phyloP scores from a whole-genome alignment of 1,140 invertebrate genomes.

The Pseudomyrmex flavicornis region DNA sequence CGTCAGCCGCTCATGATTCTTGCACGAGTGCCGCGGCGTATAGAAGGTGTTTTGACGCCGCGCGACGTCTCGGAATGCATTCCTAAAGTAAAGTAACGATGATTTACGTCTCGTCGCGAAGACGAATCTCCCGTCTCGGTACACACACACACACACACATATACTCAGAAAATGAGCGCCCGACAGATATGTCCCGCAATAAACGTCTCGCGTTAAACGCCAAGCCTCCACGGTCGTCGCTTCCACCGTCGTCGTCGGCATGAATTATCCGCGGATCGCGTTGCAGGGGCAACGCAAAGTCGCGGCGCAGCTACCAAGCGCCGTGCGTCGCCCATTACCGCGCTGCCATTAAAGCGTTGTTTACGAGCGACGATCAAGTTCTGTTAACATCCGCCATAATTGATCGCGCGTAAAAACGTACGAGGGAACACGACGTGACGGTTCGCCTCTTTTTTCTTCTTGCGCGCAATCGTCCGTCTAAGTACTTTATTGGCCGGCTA shows the following conservation, averaged over 20 bases:
- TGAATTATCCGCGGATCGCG: constrained; percentile 62
- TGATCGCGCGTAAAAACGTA: constrained; percentile 54
- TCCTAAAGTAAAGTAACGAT: constrained; percentile 23
- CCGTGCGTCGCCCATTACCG: constrained; percentile 55
- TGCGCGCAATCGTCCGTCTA: constrained; percentile 8
- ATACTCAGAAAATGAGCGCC: constrained; percentile 43
- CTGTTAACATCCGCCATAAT: constrained; percentile 64
- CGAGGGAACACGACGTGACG: constrained; percentile 8
- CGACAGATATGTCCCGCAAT: constrained; percentile 60
- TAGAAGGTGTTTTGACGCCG: constrained; percentile 3
- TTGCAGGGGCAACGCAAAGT: constrained; percentile 27
- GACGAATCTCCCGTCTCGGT: constrained; percentile 36
- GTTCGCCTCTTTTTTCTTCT: constrained; percentile 24
- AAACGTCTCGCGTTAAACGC: constrained; percentile 65
- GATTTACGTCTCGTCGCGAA: constrained; percentile 50
- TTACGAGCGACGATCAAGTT: constrained; percentile 69
- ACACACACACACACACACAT: too few species aligned
- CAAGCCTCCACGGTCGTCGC: constrained; percentile 18
- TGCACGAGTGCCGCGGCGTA: not conserved
- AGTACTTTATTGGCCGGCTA: not conserved
- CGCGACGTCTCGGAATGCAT: constrained; percentile 38
- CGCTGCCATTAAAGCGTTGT: constrained; percentile 64
- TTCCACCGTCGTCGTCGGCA: constrained; percentile 30
- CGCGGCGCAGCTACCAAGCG: constrained; percentile 64
- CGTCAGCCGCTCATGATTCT: constrained; percentile 6